phyloP scores from a whole-genome alignment of 2,888 invertebrate genomes.

The Phalera bucephala region DNA sequence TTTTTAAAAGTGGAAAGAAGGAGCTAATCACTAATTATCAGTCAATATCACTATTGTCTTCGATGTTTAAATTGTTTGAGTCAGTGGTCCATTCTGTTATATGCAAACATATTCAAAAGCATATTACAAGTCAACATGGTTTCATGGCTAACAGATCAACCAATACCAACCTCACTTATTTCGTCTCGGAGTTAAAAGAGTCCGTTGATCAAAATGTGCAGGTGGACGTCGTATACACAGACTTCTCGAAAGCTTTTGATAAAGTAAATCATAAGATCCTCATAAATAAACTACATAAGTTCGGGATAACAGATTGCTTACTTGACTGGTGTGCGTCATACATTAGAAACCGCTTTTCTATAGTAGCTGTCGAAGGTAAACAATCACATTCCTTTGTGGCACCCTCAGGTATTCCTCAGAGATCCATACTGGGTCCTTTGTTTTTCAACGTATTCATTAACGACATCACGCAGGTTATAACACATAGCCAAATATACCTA shows the following conservation, averaged over 20 bases:
- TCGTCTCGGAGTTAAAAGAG: neutral
- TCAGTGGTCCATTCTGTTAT: neutral
- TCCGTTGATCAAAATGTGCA: neutral
- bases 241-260: neutral
- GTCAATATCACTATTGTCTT: no score
- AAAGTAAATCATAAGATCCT: no score
- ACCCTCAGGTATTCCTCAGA: no score
- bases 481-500: no score
- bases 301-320: no score
- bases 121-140: neutral
- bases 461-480: no score
- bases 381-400: neutral
- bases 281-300: neutral
- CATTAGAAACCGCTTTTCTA: neutral
- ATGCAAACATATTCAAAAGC: neutral
- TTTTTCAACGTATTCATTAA: no score
- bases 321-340: conserved; percentile 5
- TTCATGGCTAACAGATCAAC: neutral
- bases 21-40: no score
- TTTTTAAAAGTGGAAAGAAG: no score
- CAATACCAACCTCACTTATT: neutral
- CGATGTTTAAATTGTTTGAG: neutral
- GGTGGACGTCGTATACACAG: neutral
- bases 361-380: conserved; percentile 1
- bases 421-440: no score